Base-by-base conservation (phyloP, 2,888 invertebrate genomes). In the Eurytoma californica region DNA sequence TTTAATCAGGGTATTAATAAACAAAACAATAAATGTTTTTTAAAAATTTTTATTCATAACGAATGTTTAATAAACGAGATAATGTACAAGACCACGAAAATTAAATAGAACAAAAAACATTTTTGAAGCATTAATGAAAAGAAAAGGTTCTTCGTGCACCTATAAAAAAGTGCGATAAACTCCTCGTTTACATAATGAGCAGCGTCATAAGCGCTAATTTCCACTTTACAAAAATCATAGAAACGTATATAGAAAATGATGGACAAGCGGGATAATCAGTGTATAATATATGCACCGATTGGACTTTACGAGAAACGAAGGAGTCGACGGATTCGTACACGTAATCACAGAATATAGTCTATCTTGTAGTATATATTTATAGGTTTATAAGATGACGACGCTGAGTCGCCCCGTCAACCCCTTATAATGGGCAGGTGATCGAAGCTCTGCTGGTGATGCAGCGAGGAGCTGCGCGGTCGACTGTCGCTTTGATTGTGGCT, bases 341-440 rank as follows among this genome's bases (percentile, higher is more conserved):
- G 81, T 83, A 86, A 87, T 87, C 84, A 84, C 86, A 86, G 82
- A 39, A 39, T 79, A 79, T 77, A 83, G 73, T 67, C 82, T 83
- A 84, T 84, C 86, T 85, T 66, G 20, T 51, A 49, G 20, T 51
- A 49, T 74, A 7, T 51, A 66, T 67, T 7, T 51, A 66, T 67
- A 30, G 30, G 7, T 13, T n/a, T 24, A 60, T 14, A 39, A 16
- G 30, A 20, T 18, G 5, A 14, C 55, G 18, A 16, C 14, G 53
- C 24, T 5, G 18, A 69, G 55, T 20, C 14, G 7, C 53, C 28
- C 16, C 16, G 14, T 53, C 60, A 87, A 73, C 89, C 92, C 94
- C 95, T 95, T 89, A 95, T 95, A 85, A 94, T 95, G 80, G 95
- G 95, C 83, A 95, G 91, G 90, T 94, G 95, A 82, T 94, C 93